Evolutionary conservation across 2,113 vertebrate genomes (phyloP).

Genomic region (Uria lomvia): DNA sequence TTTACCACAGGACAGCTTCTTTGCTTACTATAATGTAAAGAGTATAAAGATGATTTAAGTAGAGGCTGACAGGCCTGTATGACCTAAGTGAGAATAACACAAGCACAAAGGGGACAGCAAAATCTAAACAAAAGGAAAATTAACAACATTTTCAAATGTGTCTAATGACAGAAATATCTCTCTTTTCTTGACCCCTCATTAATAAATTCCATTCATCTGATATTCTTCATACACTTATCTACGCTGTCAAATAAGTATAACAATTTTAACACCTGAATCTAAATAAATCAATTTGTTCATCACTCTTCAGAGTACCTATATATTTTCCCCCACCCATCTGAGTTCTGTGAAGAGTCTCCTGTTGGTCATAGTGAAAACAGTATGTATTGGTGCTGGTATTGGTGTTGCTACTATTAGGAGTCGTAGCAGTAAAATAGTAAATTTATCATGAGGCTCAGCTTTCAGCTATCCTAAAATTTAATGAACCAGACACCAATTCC

Average conservation of each 20-base stretch:
- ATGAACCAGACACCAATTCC: background rate
- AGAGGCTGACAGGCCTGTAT: background rate
- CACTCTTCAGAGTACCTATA: rapidly evolving
- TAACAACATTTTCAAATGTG: background rate
- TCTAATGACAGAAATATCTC: background rate
- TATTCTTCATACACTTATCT: background rate
- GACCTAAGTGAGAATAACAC: background rate
- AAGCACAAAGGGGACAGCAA: background rate
- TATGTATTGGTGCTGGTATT: background rate
- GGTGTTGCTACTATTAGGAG: background rate
- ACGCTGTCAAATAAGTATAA: background rate
- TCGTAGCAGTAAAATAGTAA: background rate
- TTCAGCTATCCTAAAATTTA: background rate
- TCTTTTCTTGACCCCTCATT: background rate
- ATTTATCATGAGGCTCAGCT: background rate
- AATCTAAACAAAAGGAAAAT: background rate
- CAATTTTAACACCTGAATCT: background rate
- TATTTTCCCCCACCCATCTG: background rate
- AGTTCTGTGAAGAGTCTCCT: background rate
- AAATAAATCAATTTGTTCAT: background rate
- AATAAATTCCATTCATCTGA: background rate
- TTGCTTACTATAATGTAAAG: background rate
- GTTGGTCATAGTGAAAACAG: background rate
- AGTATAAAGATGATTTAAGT: background rate
- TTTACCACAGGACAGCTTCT: background rate